These are phyloP conservation scores for Lepisosteus oculatus DNA, from an alignment of 2,113 vertebrate species.

Conservation along the genomic window DNA sequence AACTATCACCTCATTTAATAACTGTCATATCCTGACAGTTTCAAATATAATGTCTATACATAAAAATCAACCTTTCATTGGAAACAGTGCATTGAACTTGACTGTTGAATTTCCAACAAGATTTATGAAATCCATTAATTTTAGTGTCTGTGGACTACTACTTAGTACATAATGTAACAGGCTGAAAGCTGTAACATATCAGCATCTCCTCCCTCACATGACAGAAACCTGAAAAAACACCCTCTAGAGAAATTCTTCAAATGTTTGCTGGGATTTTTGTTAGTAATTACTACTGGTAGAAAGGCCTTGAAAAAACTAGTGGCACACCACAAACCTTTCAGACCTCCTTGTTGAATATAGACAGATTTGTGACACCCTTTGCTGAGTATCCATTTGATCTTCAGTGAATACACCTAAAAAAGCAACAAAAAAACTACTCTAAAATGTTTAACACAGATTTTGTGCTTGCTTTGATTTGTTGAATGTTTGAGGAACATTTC, in stretches of 20 bases:
- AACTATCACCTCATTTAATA: background rate
- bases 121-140: constrained; percentile 27
- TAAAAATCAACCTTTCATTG: constrained; percentile 2
- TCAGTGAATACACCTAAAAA: background rate
- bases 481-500: background rate
- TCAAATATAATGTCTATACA: background rate
- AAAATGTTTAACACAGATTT: too few species aligned
- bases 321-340: constrained; percentile 24
- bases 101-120: constrained; percentile 1
- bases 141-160: constrained; percentile 14
- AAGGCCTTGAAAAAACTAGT: constrained; percentile 8
- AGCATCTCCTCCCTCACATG: constrained; percentile 2
- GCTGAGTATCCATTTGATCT: constrained; percentile 11
- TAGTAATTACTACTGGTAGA: constrained; percentile 39
- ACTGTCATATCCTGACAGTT: background rate
- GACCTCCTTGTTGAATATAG: background rate
- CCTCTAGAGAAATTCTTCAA: constrained; percentile 56
- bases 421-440: background rate
- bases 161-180: constrained; percentile 12
- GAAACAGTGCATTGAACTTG: background rate
- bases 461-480: too few species aligned
- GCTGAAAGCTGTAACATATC: constrained; percentile 6
- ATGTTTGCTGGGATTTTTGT: constrained; percentile 51
- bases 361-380: constrained; percentile 25
- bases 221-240: constrained; percentile 26